These are phyloP conservation scores for Eupsittula cactorum DNA, from an alignment of 2,113 vertebrate species.

Conservation along the genomic window DNA sequence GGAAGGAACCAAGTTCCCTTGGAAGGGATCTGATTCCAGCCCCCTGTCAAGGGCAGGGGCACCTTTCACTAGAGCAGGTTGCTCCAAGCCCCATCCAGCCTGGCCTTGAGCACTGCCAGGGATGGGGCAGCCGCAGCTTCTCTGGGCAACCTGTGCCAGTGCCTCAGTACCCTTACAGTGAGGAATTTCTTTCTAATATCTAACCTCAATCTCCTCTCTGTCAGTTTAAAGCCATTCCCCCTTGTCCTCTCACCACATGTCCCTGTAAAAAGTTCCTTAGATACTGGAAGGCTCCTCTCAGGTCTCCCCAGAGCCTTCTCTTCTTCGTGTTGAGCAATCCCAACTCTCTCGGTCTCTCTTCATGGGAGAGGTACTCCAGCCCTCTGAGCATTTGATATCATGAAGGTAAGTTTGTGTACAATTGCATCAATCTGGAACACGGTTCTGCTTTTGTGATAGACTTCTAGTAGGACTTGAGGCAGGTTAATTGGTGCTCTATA, in stretches of 20 bases:
- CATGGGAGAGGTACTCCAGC: not conserved
- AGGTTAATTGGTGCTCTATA: not conserved
- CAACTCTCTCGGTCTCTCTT: not conserved
- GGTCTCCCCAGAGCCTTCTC: not conserved
- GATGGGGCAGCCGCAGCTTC: no score
- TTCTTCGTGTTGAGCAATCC: not conserved
- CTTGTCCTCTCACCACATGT: not conserved
- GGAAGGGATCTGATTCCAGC: no score
- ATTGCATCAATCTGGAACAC: rapidly evolving
- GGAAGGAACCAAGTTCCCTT: no score
- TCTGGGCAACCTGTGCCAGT: no score
- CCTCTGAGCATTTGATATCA: not conserved
- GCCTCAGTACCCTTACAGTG: no score
- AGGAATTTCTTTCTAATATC: no score
- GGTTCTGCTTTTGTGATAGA: not conserved
- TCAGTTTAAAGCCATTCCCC: no score
- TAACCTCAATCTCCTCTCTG: no score
- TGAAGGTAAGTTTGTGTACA: rapidly evolving
- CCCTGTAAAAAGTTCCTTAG: not conserved
- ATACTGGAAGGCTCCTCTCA: not conserved
- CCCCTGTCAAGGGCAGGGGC: no score
- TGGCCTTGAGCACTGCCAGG: no score
- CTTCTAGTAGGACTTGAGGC: not conserved
- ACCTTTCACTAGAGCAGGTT: no score
- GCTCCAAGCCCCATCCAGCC: no score